Evolutionary conservation across 2,888 invertebrate genomes (phyloP).

Genomic region (Plagiodera versicolora): DNA sequence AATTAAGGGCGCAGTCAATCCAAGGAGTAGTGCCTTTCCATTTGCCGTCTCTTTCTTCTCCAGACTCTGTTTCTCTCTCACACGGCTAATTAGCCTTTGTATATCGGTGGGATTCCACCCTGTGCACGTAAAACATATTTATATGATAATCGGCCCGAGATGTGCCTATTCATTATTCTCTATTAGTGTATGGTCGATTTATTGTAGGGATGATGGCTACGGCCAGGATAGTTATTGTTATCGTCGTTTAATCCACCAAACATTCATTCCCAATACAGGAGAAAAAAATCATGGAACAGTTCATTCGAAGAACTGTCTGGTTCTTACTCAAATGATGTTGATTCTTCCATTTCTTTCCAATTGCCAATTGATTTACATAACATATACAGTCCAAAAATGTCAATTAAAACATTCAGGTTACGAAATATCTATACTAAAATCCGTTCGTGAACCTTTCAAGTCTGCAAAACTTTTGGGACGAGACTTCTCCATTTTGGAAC

Average conservation of each 20-base stretch:
- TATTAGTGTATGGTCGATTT: conserved; percentile 1
- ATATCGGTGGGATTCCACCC: conserved; percentile 32
- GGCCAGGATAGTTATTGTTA: background rate
- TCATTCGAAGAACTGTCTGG: too few relatives aligned
- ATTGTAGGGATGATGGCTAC: background rate
- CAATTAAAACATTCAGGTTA: too few relatives aligned
- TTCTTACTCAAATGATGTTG: too few relatives aligned
- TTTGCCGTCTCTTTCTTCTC: conserved; percentile 24
- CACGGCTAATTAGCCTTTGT: conserved; percentile 42
- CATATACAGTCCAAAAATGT: too few relatives aligned
- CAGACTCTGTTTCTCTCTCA: conserved; percentile 1
- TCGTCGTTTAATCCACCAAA: background rate
- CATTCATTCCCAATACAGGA: too few relatives aligned
- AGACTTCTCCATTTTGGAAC: too few relatives aligned
- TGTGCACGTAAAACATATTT: conserved; percentile 25
- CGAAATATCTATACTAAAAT: too few relatives aligned
- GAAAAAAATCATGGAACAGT: too few relatives aligned
- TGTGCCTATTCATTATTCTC: conserved; percentile 13
- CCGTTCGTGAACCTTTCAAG: too few relatives aligned
- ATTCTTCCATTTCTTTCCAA: too few relatives aligned
- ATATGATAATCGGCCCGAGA: conserved; percentile 22
- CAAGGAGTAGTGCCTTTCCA: conserved; percentile 22
- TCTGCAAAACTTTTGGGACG: too few relatives aligned
- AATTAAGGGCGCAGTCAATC: conserved; percentile 51
- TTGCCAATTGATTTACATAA: too few relatives aligned